These are phyloP conservation scores for Conus ventricosus DNA, from an alignment of 1,140 invertebrate species.

Conservation along the genomic window DNA sequence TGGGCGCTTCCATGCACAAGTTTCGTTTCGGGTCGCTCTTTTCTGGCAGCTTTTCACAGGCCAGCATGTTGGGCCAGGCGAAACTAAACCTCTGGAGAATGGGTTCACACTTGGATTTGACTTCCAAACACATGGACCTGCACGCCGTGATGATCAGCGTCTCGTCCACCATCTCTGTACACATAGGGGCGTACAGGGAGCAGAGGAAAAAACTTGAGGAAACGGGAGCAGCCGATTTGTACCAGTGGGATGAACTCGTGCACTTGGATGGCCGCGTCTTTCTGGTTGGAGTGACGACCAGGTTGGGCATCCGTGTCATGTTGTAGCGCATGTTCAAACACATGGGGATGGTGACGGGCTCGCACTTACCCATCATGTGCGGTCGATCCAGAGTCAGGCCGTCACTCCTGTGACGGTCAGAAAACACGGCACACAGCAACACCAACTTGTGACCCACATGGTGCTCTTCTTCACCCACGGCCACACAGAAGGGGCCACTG, in stretches of 20 bases:
- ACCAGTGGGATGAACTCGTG: slow-evolving; percentile 75
- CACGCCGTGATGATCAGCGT: slow-evolving; percentile 74
- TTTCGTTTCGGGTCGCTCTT: slow-evolving; percentile 77
- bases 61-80: slow-evolving; percentile 71
- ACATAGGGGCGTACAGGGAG: slow-evolving; percentile 96
- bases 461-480: not conserved
- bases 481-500: not conserved
- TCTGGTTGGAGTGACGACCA: slow-evolving; percentile 67
- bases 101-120: slow-evolving; percentile 73
- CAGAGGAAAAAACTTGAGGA: slow-evolving; percentile 94
- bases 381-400: not conserved
- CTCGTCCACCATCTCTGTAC: slow-evolving; percentile 76
- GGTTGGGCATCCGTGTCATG: slow-evolving; percentile 89
- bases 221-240: slow-evolving; percentile 84
- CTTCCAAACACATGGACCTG: slow-evolving; percentile 74
- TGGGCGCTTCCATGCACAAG: slow-evolving; percentile 91
- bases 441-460: not conserved
- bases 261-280: slow-evolving; percentile 69
- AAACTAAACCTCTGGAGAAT: slow-evolving; percentile 72
- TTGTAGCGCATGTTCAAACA: slow-evolving; percentile 97
- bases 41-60: slow-evolving; percentile 73
- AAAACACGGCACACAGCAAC: not conserved
- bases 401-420: not conserved
- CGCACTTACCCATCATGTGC: slow-evolving; percentile 78
- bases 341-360: slow-evolving; percentile 97